Evolutionary conservation across 2,113 vertebrate genomes (phyloP).

Genomic region (Garra rufa): DNA sequence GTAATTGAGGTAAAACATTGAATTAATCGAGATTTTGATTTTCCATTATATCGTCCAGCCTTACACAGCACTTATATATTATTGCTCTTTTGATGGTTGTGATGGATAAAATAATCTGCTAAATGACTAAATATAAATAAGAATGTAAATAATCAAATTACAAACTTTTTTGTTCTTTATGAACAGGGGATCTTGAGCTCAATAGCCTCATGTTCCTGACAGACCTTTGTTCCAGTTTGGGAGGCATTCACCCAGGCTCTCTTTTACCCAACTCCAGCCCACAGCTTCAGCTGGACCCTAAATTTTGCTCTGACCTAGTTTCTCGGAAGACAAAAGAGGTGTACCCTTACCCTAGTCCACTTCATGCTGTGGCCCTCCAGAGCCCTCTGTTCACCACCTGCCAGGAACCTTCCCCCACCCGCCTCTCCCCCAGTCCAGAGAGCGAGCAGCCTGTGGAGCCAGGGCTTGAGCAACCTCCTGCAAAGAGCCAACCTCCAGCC

Average conservation of each 20-base stretch:
- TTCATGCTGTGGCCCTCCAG: slow-evolving; percentile 84
- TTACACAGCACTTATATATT: no score
- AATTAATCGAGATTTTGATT: no score
- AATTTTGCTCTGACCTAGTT: slow-evolving; percentile 79
- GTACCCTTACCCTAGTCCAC: slow-evolving; percentile 83
- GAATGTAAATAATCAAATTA: background rate
- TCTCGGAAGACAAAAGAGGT: slow-evolving; percentile 81
- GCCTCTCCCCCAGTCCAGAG: slow-evolving; percentile 60
- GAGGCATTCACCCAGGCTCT: slow-evolving; percentile 63
- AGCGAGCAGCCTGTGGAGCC: slow-evolving; percentile 60
- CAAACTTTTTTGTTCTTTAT: slow-evolving; percentile 41
- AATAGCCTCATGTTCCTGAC: slow-evolving; percentile 74
- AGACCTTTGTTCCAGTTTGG: slow-evolving; percentile 71
- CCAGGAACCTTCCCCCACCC: slow-evolving; percentile 59
- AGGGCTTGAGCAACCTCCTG: slow-evolving; percentile 45
- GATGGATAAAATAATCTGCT: no score
- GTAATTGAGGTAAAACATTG: no score
- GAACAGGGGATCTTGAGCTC: slow-evolving; percentile 71
- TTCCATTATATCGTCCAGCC: no score
- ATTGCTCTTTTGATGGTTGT: no score
- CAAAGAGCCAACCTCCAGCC: slow-evolving; percentile 48
- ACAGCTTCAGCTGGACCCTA: slow-evolving; percentile 73
- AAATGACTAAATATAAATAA: background rate
- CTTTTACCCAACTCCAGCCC: slow-evolving; percentile 57
- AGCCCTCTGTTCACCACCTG: slow-evolving; percentile 80